Conservation (phyloP, 2,797 vertebrate genomes). For the Cryptoblepharus egeriae region DNA sequence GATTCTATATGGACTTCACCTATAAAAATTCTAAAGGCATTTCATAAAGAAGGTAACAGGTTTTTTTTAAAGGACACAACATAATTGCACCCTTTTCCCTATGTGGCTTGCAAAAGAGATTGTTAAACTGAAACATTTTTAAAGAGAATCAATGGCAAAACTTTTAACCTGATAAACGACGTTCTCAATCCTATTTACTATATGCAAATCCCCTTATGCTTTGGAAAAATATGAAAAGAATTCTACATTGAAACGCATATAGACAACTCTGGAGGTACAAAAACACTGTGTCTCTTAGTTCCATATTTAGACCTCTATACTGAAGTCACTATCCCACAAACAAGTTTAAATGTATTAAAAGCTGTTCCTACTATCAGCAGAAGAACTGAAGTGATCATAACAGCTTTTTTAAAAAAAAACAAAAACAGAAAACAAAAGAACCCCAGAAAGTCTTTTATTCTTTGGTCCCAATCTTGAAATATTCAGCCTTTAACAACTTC, state of each 20-base stretch:
- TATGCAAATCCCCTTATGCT: constrained; percentile 1
- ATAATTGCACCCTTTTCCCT: no score
- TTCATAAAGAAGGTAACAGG: neutral
- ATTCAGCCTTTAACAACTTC: neutral
- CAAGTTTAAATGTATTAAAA: constrained; percentile 2
- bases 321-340: constrained; percentile 15
- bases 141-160: constrained; percentile 11
- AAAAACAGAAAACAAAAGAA: no score
- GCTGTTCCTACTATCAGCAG: constrained; percentile 14
- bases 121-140: neutral
- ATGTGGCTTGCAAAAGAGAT: neutral
- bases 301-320: constrained; percentile 17
- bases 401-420: constrained; percentile 15
- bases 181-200: neutral
- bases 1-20: constrained; percentile 10
- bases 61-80: neutral
- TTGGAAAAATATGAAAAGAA: constrained; percentile 13
- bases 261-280: constrained; percentile 16
- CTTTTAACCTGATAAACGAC: constrained; percentile 8
- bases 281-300: neutral
- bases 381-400: constrained; percentile 27
- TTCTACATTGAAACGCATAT: constrained; percentile 14
- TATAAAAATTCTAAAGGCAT: constrained; percentile 8
- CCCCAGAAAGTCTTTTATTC: constrained; percentile 4
- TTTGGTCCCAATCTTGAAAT: constrained; percentile 27